Evolutionary conservation across 2,113 vertebrate genomes (phyloP).

Genomic region (Nipponia nippon): DNA sequence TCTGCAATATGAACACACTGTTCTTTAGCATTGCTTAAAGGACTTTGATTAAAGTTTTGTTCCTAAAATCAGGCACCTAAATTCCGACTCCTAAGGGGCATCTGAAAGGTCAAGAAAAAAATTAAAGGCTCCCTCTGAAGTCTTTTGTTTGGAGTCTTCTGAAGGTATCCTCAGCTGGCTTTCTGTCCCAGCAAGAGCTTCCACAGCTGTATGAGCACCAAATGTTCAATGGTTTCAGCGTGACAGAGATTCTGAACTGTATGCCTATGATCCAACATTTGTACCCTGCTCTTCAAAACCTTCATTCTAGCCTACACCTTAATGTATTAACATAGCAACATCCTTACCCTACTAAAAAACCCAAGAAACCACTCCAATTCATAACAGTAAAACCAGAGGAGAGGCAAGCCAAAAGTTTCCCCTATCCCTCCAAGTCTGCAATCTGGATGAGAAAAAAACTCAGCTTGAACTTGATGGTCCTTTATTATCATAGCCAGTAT

Average conservation of each 20-base stretch:
- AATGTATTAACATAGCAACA: background rate
- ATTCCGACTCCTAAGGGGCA: background rate
- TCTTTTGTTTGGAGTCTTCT: background rate
- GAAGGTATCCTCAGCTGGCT: background rate
- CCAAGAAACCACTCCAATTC: background rate
- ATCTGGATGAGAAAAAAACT: background rate
- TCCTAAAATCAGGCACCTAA: background rate
- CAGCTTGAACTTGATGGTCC: too few species aligned
- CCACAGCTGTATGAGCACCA: background rate
- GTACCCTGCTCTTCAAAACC: background rate
- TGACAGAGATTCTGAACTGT: background rate
- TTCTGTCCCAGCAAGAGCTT: background rate
- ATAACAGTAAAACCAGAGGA: background rate
- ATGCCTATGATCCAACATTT: background rate
- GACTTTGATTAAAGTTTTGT: background rate
- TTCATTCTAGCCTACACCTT: background rate
- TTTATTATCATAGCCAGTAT: background rate
- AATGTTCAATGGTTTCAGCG: fast-evolving
- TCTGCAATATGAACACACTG: background rate
- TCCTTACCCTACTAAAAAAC: background rate
- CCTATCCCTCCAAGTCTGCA: too few species aligned
- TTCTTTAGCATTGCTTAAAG: background rate
- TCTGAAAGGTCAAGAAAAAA: background rate
- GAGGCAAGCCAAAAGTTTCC: background rate
- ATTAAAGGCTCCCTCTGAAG: background rate